Evolutionary conservation across 1,140 invertebrate species (phyloP).

Genomic region (Nephila pilipes): DNA sequence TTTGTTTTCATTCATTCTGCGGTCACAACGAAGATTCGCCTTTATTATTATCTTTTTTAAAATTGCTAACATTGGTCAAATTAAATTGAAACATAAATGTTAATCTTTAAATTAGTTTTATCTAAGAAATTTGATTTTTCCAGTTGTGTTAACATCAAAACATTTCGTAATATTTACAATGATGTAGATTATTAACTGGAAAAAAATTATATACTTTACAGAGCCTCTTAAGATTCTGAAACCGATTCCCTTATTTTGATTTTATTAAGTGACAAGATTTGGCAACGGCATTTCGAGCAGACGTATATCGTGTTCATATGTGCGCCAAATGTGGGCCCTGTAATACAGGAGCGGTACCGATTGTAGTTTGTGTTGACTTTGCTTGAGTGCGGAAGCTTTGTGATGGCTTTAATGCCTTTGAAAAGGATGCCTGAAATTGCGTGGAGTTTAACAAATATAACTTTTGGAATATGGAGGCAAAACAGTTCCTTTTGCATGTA

Average conservation of each 20-base stretch:
- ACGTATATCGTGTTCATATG: slow-evolving; percentile 55
- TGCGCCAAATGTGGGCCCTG: slow-evolving; percentile 66
- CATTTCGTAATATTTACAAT: too few relatives aligned
- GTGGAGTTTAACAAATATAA: slow-evolving; percentile 70
- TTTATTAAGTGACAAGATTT: background rate
- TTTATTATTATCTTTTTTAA: too few relatives aligned
- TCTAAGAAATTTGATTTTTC: too few relatives aligned
- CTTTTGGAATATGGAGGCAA: slow-evolving; percentile 73
- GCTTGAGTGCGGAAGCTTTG: slow-evolving; percentile 56
- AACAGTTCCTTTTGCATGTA: slow-evolving; percentile 73
- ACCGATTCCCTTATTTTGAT: background rate
- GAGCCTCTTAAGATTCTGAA: background rate
- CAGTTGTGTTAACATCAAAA: too few relatives aligned
- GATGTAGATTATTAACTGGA: too few relatives aligned
- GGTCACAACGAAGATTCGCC: too few relatives aligned
- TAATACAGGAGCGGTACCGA: background rate
- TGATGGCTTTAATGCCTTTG: slow-evolving; percentile 73
- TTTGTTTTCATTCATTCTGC: too few relatives aligned
- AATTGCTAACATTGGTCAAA: too few relatives aligned
- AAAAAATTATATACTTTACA: too few relatives aligned
- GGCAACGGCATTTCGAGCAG: slow-evolving; percentile 49
- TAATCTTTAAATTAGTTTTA: too few relatives aligned
- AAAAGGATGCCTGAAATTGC: slow-evolving; percentile 75
- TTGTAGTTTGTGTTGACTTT: slow-evolving; percentile 52
- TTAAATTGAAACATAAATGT: too few relatives aligned